Evolutionary conservation across 1,140 invertebrate genomes (phyloP).

Genomic region (Aphidius gifuensis): DNA sequence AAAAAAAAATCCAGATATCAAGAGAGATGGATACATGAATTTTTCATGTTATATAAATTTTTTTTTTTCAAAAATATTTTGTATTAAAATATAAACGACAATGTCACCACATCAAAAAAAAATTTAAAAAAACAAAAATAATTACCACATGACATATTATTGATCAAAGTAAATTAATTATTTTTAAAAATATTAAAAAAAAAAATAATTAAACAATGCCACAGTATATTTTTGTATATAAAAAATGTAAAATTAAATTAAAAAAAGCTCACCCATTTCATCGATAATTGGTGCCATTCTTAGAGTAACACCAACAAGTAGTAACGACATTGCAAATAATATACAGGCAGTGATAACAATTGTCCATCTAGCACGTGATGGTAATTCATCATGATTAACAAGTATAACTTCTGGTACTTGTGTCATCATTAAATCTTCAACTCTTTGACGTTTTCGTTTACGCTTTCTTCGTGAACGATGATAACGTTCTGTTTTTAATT

Average conservation of each 20-base stretch:
- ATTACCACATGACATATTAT: neutral
- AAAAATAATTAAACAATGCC: conserved; percentile 1
- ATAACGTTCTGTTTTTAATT: conserved; percentile 39
- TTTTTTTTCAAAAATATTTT: no score
- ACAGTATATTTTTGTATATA: no score
- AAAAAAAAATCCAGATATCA: no score
- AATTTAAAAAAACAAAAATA: neutral
- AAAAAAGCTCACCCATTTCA: conserved; percentile 76
- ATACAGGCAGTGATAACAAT: conserved; percentile 84
- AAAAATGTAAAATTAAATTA: neutral
- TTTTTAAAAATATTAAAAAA: neutral
- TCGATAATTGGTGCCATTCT: conserved; percentile 89
- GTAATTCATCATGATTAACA: conserved; percentile 70
- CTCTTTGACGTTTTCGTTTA: conserved; percentile 35
- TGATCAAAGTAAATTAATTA: neutral
- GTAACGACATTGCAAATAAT: conserved; percentile 78
- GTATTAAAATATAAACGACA: neutral
- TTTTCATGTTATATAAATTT: no score
- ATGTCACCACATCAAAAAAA: neutral
- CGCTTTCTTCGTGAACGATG: conserved; percentile 49
- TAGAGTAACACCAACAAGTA: conserved; percentile 83
- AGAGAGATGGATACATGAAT: no score
- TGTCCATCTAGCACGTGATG: conserved; percentile 79
- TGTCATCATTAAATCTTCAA: neutral
- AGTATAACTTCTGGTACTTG: conserved; percentile 41